These are phyloP conservation scores for Heloderma charlesbogerti DNA, from an alignment of 2,113 vertebrate species.

Conservation along the genomic window DNA sequence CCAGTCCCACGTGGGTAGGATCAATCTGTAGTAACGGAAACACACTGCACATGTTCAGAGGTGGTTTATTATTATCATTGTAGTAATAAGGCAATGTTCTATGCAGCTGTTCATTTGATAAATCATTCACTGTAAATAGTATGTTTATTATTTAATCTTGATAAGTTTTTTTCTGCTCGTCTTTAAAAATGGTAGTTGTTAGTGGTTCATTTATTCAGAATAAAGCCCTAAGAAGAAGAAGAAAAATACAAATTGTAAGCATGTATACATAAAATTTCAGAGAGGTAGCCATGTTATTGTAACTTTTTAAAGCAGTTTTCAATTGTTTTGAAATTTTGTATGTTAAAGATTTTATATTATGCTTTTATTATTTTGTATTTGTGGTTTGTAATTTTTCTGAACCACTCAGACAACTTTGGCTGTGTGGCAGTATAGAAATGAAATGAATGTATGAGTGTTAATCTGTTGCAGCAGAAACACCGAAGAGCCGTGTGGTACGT, in stretches of 20 bases:
- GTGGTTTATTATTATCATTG: neutral
- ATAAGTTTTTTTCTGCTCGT: neutral
- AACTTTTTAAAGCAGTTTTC: too few relatives aligned
- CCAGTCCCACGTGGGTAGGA: neutral
- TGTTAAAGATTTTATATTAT: too few relatives aligned
- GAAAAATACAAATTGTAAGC: neutral
- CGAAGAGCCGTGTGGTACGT: neutral
- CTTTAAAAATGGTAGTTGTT: neutral
- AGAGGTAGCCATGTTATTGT: neutral
- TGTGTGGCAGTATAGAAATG: too few relatives aligned
- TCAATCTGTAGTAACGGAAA: neutral
- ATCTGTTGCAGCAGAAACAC: neutral
- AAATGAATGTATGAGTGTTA: too few relatives aligned
- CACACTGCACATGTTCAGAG: too few relatives aligned
- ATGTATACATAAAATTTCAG: neutral
- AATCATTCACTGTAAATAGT: neutral
- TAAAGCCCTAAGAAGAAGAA: neutral
- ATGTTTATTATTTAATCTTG: neutral
- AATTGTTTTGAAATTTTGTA: too few relatives aligned
- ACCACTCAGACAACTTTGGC: too few relatives aligned
- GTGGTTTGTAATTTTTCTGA: too few relatives aligned
- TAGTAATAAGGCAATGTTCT: neutral
- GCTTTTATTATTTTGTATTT: too few relatives aligned
- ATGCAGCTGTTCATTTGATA: neutral
- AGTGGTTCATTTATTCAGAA: neutral